phyloP scores from a whole-genome alignment of 2,888 invertebrate genomes.

The Pharmacophagus antenor region DNA sequence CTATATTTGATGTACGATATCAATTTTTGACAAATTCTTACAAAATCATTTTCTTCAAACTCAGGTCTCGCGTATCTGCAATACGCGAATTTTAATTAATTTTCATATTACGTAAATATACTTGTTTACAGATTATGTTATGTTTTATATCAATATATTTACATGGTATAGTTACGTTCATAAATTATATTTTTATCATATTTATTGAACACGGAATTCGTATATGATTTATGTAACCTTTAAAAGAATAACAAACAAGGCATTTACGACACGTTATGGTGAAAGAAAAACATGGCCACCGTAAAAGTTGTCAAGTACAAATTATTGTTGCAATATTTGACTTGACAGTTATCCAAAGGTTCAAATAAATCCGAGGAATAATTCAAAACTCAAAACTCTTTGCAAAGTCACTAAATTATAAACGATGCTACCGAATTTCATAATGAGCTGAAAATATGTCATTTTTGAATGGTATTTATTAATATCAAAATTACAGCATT shows the following conservation, averaged over 20 bases:
- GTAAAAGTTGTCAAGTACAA: slow-evolving; percentile 1
- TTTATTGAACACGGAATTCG: neutral
- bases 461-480: too few species aligned
- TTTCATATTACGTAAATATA: too few species aligned
- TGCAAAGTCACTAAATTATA: slow-evolving; percentile 55
- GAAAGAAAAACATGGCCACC: neutral
- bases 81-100: neutral
- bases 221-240: too few species aligned
- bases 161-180: neutral
- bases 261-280: neutral
- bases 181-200: neutral
- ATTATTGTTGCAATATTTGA: neutral
- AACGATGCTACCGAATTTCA: slow-evolving; percentile 45
- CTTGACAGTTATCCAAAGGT: slow-evolving; percentile 51
- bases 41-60: too few species aligned
- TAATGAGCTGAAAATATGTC: slow-evolving; percentile 36
- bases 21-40: too few species aligned
- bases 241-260: too few species aligned
- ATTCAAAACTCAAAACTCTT: slow-evolving; percentile 53
- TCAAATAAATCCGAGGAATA: slow-evolving; percentile 52
- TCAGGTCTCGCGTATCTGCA: too few species aligned
- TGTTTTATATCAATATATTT: neutral
- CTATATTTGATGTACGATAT: too few species aligned
- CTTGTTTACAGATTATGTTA: too few species aligned
- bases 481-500: too few species aligned